A percentile compares a stretch with the other conserved stretches of the same genome.
These are phyloP conservation scores for Morbakka virulenta DNA, from an alignment of 30 jellyfish, hydroid and myxozoan species.

Conservation along the genomic window DNA sequence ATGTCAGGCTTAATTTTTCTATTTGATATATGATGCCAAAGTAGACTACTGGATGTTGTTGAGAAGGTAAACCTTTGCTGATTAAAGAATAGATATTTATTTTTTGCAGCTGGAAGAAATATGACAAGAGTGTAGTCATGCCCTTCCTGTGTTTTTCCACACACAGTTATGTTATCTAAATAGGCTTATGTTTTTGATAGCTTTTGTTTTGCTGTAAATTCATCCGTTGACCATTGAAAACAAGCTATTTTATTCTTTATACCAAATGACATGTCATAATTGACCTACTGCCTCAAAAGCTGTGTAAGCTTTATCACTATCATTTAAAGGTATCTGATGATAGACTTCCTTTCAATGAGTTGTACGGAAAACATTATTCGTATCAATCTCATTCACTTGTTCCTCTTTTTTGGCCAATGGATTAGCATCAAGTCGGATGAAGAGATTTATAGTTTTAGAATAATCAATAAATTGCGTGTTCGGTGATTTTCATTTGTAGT, in stretches of 20 bases:
- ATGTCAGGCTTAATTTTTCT: too few relatives aligned
- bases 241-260: background rate
- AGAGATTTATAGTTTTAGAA: constrained; percentile 39
- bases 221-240: constrained; percentile 24
- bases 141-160: too few relatives aligned
- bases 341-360: constrained; percentile 6
- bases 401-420: constrained; percentile 42
- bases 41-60: background rate
- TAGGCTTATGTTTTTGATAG: constrained; percentile 24
- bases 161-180: background rate
- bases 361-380: constrained; percentile 1
- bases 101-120: constrained; percentile 14
- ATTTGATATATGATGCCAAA: constrained; percentile 33
- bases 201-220: background rate
- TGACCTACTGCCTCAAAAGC: constrained; percentile 43
- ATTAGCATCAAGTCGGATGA: constrained; percentile 51
- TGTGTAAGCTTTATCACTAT: background rate
- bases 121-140: background rate
- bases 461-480: constrained; percentile 21
- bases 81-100: background rate
- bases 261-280: background rate
- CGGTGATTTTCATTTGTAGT: constrained; percentile 9
- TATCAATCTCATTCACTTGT: constrained; percentile 1
- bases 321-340: constrained; percentile 21
- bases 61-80: background rate